These are phyloP conservation scores for Acridotheres tristis DNA, from an alignment of 2,797 vertebrate genomes.

Conservation along the genomic window DNA sequence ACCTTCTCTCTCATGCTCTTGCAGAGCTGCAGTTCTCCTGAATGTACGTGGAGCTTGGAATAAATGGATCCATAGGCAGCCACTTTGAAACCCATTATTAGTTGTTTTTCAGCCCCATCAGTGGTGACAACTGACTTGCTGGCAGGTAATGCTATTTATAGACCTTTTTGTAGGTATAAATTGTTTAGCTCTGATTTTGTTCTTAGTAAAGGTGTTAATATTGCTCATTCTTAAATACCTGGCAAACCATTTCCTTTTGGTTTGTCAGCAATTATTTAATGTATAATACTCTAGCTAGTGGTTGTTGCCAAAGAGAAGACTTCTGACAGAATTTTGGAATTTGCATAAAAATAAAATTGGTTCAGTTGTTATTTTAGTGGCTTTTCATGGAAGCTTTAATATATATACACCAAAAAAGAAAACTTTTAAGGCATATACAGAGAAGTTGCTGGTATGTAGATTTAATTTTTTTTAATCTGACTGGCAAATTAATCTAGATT, in stretches of 20 bases:
- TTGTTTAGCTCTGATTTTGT: neutral
- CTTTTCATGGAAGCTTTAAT: neutral
- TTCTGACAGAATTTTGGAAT: constrained; percentile 11
- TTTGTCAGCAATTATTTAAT: neutral
- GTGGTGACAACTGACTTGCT: neutral
- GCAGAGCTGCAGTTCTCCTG: neutral
- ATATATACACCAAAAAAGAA: neutral
- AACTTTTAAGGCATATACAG: neutral
- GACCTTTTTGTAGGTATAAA: neutral
- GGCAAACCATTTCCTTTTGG: neutral
- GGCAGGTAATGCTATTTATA: constrained; percentile 33
- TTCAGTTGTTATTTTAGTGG: neutral
- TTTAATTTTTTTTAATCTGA: neutral
- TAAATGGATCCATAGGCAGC: neutral
- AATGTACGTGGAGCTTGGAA: neutral
- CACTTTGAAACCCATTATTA: neutral
- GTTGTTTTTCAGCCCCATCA: neutral
- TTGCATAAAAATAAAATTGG: neutral
- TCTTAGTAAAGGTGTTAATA: neutral
- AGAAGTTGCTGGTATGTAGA: neutral
- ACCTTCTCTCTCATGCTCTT: neutral
- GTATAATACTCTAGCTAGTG: neutral
- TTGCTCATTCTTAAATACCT: neutral
- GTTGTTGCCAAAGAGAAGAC: neutral
- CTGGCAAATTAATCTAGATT: constrained; percentile 11